Evolutionary conservation across 2,797 vertebrate species (phyloP), one percentile per base, ranked within the genome.

Genomic region (Sylvia borin): DNA sequence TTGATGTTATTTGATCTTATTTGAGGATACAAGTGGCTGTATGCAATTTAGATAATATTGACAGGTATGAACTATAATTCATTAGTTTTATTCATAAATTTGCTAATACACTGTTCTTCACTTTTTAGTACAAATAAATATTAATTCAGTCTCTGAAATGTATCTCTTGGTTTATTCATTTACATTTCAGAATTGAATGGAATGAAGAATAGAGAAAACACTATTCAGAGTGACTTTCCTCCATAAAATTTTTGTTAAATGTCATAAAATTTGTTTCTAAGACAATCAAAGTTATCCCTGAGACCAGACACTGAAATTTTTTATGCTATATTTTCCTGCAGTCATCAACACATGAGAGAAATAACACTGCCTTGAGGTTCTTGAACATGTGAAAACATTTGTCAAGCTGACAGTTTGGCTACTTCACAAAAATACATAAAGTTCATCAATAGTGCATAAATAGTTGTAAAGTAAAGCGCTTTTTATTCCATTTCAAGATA

Each of bases 401-500:
- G 80, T 97, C 95, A 98, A 92, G 58, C 21, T 96, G 95, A 97
- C 97, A 96, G 64, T 92, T 97, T 97, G 95, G 81, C 95, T 96
- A 60, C 87, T 96, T 97, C 91, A 95, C 95, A 97, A 89, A 97
- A 96, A 94, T 85, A 55, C 43, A 75, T 73, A 11, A 67, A 97
- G 93, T 95, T 92, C 48, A 90, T 95, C 88, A 87, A 10, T 68
- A 88, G 25, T 78, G 25, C 77, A 72, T 51, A 85, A 50, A 95
- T 90, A 76, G 18, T 45, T 58, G 79, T 66, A 88, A 97, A 96
- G 65, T 88, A 94, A 95, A 91, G 60, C 64, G 76, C 50, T 86
- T 84, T 74, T 94, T 9, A 60, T 95, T 84, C 24, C 14, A 72
- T 55, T 86, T 84, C 62, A 51, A 87, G 58, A 67, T 71, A 47